Conservation (phyloP, 2,888 invertebrate species). For the Bembecia ichneumoniformis region DNA sequence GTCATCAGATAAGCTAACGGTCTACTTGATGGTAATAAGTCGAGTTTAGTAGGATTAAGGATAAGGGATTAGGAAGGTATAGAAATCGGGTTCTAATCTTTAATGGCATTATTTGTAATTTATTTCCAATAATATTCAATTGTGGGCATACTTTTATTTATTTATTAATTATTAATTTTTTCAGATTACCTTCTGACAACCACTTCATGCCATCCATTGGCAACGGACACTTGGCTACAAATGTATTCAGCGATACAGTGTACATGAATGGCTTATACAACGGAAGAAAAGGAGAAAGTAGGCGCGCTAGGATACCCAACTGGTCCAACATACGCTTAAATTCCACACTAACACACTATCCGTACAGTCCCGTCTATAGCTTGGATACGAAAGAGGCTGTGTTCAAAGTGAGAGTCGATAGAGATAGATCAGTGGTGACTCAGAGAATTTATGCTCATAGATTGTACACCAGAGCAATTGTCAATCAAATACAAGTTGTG, state of each 20-base stretch:
- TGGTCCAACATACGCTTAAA: slow-evolving; percentile 70
- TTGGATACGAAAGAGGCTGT: slow-evolving; percentile 58
- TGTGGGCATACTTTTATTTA: background rate
- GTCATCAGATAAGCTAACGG: no score
- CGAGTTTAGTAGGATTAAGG: no score
- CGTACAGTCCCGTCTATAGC: slow-evolving; percentile 52
- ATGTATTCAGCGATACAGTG: slow-evolving; percentile 71
- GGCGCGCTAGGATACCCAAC: slow-evolving; percentile 73
- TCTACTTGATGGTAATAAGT: no score
- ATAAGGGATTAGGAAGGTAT: no score
- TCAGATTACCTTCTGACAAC: slow-evolving; percentile 65
- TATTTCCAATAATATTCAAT: no score
- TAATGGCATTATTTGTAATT: no score
- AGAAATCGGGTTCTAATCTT: no score
- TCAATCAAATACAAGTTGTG: slow-evolving; percentile 62
- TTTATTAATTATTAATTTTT: background rate
- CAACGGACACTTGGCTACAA: slow-evolving; percentile 74
- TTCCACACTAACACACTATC: slow-evolving; percentile 48
- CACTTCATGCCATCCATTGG: slow-evolving; percentile 74
- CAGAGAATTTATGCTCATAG: slow-evolving; percentile 63
- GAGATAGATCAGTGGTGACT: slow-evolving; percentile 58
- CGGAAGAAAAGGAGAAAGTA: slow-evolving; percentile 68
- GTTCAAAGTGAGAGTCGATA: slow-evolving; percentile 59
- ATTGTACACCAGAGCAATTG: slow-evolving; percentile 60
- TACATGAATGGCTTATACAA: slow-evolving; percentile 75